Evolutionary conservation across 1,140 invertebrate species (phyloP).

Genomic region (Micrasema minimum): DNA sequence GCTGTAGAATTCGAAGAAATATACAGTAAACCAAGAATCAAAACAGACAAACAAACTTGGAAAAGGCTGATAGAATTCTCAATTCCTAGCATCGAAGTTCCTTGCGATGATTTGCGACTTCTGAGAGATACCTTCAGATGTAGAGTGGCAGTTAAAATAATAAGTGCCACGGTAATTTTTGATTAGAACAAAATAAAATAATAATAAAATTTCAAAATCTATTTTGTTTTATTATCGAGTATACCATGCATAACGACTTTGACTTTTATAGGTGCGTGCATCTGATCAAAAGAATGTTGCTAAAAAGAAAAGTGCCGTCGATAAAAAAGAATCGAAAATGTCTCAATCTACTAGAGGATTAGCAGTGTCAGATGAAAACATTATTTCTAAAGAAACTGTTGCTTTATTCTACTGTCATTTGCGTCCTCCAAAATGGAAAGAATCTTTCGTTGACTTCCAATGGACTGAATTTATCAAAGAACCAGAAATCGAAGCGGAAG

Average conservation of each 20-base stretch:
- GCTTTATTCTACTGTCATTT: slow-evolving; percentile 59
- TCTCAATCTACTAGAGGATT: not conserved
- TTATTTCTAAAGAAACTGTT: slow-evolving; percentile 43
- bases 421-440: slow-evolving; percentile 59
- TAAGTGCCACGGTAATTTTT: slow-evolving; percentile 63
- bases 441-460: slow-evolving; percentile 59
- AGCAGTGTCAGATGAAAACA: not conserved
- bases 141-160: slow-evolving; percentile 60
- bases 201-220: too few species aligned
- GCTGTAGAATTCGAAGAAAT: slow-evolving; percentile 8
- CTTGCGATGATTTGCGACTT: slow-evolving; percentile 62
- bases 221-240: not conserved
- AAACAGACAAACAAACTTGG: not conserved
- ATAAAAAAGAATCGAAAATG: slow-evolving; percentile 16
- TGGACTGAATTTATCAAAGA: too few species aligned
- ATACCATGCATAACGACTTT: not conserved
- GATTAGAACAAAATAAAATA: too few species aligned
- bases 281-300: slow-evolving; percentile 7
- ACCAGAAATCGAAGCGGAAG: too few species aligned
- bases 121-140: slow-evolving; percentile 66
- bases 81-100: slow-evolving; percentile 62
- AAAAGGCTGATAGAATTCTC: slow-evolving; percentile 66
- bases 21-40: not conserved
- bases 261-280: slow-evolving; percentile 1
- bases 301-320: slow-evolving; percentile 7